phyloP scores from a whole-genome alignment of 2,888 invertebrate species.

The Atherix ibis region DNA sequence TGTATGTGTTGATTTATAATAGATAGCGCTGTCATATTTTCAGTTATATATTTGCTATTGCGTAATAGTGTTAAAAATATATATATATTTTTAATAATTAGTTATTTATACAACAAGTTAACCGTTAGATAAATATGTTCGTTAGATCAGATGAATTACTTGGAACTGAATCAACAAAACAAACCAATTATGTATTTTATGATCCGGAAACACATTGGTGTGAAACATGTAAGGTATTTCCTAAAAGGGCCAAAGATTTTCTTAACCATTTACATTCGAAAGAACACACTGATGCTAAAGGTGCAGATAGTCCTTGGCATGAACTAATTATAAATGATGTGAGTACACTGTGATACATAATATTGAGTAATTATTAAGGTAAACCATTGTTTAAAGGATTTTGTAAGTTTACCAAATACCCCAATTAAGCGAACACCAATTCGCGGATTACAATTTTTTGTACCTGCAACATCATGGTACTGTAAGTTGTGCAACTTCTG shows the following conservation, averaged over 20 bases:
- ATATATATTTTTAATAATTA: no score
- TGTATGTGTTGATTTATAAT: no score
- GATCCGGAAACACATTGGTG: slow-evolving; percentile 89
- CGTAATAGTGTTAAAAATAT: no score
- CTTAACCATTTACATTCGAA: slow-evolving; percentile 67
- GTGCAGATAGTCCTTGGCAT: slow-evolving; percentile 30
- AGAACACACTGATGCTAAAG: slow-evolving; percentile 43
- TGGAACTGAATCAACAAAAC: no score
- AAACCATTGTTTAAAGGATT: not conserved
- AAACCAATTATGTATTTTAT: slow-evolving; percentile 68
- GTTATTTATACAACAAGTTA: no score
- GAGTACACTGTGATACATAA: slow-evolving; percentile 14
- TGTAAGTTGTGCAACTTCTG: slow-evolving; percentile 76
- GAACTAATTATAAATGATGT: slow-evolving; percentile 23
- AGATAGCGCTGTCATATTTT: no score
- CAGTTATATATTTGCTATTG: no score
- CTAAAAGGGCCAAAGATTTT: slow-evolving; percentile 72
- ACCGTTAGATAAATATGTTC: no score
- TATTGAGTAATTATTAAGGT: not conserved
- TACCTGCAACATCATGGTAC: slow-evolving; percentile 76
- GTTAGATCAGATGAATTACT: no score
- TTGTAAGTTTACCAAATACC: slow-evolving; percentile 40
- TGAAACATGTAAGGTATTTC: slow-evolving; percentile 70
- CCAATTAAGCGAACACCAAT: slow-evolving; percentile 67
- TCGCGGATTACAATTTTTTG: slow-evolving; percentile 75